A percentile compares a stretch with the other conserved stretches of the same genome.
Conservation (phyloP, 2,113 vertebrate genomes). For the Sceloporus undulatus region DNA sequence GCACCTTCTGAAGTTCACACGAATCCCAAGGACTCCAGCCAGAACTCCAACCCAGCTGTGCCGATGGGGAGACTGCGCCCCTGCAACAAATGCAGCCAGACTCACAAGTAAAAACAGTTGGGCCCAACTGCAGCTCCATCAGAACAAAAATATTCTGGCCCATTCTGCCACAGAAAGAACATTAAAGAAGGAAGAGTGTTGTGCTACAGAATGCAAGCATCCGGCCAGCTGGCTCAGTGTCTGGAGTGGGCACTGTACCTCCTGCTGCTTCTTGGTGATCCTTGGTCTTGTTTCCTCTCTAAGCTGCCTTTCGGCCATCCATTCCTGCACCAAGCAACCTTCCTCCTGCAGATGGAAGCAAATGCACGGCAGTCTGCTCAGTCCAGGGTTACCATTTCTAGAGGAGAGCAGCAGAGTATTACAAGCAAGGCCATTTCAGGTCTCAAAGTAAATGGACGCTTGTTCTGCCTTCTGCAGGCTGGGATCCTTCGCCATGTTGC, state of each 20-base stretch:
- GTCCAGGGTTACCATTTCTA: too few relatives aligned
- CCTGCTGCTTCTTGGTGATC: constrained; percentile 46
- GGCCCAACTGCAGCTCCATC: too few relatives aligned
- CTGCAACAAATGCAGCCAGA: neutral
- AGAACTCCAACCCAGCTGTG: too few relatives aligned
- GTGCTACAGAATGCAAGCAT: neutral
- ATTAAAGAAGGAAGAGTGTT: too few relatives aligned
- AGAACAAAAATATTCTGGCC: too few relatives aligned
- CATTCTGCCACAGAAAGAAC: too few relatives aligned
- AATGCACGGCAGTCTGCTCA: constrained; percentile 14
- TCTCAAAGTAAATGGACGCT: neutral
- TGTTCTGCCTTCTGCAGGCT: neutral
- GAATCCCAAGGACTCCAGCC: too few relatives aligned
- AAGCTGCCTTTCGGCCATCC: constrained; percentile 54
- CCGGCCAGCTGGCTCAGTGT: fast-evolving
- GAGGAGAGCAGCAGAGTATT: too few relatives aligned
- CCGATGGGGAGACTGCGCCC: too few relatives aligned
- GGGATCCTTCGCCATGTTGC: neutral
- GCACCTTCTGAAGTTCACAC: neutral
- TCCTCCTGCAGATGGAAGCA: constrained; percentile 67
- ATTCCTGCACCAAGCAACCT: constrained; percentile 56
- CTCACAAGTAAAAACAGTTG: too few relatives aligned
- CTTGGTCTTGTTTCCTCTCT: constrained; percentile 58
- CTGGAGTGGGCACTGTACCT: constrained; percentile 69
- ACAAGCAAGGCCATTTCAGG: neutral